phyloP scores from a whole-genome alignment of 2,113 vertebrate genomes.

The Indri indri region DNA sequence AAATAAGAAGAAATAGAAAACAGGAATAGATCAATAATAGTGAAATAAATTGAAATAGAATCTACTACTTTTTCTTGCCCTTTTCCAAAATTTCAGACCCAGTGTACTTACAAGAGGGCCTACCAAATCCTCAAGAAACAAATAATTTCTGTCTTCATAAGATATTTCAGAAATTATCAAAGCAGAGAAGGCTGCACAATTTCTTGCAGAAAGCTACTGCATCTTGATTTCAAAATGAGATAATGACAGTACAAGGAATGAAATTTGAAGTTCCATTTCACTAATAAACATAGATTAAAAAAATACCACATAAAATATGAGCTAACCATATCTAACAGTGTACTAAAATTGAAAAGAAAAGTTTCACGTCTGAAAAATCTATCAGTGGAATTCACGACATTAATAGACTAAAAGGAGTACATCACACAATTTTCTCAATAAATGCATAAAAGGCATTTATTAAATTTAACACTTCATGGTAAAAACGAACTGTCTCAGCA shows the following conservation, averaged over 20 bases:
- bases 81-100: background rate
- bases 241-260: background rate
- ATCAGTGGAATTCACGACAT: background rate
- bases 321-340: background rate
- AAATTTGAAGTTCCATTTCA: background rate
- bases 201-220: background rate
- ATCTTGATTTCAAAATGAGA: background rate
- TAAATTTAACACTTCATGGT: background rate
- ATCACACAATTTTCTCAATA: background rate
- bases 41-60: background rate
- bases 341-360: background rate
- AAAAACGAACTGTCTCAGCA: background rate
- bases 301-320: background rate
- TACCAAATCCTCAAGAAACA: conserved; percentile 7
- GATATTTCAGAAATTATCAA: background rate
- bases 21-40: background rate
- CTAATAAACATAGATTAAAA: background rate
- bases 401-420: background rate
- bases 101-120: background rate
- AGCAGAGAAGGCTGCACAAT: background rate
- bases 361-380: background rate
- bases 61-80: background rate
- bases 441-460: background rate
- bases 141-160: background rate
- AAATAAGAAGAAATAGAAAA: background rate